phyloP scores from a whole-genome alignment of 2,797 vertebrate species.

The Sylvilagus floridanus region DNA sequence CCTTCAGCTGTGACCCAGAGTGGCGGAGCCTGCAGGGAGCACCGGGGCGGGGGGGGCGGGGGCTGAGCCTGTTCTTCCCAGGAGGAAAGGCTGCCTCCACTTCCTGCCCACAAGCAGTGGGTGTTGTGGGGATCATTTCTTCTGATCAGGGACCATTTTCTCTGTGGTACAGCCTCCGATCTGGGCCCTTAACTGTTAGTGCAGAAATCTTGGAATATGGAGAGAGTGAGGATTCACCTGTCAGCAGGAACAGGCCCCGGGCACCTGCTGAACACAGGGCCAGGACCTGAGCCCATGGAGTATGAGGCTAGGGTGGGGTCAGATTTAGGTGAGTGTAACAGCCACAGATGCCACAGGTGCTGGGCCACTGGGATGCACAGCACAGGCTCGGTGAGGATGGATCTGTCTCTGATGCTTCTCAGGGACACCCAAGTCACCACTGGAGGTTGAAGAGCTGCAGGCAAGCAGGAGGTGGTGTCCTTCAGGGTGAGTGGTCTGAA shows the following conservation, averaged over 20 bases:
- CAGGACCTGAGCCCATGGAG: neutral
- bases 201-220: neutral
- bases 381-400: fast-evolving
- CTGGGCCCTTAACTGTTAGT: neutral
- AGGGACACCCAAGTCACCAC: too few relatives aligned
- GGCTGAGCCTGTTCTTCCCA: too few relatives aligned
- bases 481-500: fast-evolving
- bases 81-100: too few relatives aligned
- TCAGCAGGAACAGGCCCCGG: neutral
- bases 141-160: neutral
- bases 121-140: too few relatives aligned
- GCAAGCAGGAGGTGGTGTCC: fast-evolving
- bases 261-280: fast-evolving
- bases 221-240: fast-evolving
- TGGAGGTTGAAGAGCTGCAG: too few relatives aligned
- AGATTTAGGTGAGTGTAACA: neutral
- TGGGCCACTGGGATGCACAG: too few relatives aligned
- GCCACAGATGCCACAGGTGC: neutral
- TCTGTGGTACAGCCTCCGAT: fast-evolving
- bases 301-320: too few relatives aligned
- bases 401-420: neutral
- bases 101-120: too few relatives aligned
- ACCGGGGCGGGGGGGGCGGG: too few relatives aligned
- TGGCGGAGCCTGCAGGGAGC: too few relatives aligned
- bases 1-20: too few relatives aligned